These are phyloP conservation scores for Panulirus ornatus DNA, from an alignment of 1,140 invertebrate species.

Conservation along the genomic window DNA sequence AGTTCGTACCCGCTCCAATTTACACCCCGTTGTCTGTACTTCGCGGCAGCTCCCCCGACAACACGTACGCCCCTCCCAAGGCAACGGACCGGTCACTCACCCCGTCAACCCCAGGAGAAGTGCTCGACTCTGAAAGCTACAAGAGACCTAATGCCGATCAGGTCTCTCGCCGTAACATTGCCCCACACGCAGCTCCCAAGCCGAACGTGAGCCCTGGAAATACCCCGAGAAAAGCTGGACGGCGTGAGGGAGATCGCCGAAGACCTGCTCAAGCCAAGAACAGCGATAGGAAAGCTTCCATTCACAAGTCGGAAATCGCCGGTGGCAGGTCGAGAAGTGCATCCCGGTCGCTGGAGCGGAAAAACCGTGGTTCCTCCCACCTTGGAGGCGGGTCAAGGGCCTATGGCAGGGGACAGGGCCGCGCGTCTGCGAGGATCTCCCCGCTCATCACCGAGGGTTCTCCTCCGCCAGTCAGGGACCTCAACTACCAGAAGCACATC, in stretches of 20 bases:
- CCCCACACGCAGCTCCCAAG: slow-evolving; percentile 3
- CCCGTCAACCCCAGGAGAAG: neutral
- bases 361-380: neutral
- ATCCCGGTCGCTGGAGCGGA: neutral
- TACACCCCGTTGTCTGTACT: neutral
- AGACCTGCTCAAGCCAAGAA: neutral
- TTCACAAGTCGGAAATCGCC: slow-evolving; percentile 10
- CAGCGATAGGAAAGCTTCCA: neutral
- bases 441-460: neutral
- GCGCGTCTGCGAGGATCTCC: neutral
- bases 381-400: neutral
- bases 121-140: neutral
- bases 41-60: neutral
- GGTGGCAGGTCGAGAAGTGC: neutral
- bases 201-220: slow-evolving; percentile 22
- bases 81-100: neutral
- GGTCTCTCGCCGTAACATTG: neutral
- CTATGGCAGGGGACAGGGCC: slow-evolving; percentile 6
- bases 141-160: slow-evolving; percentile 18
- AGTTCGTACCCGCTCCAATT: neutral
- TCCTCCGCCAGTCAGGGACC: neutral
- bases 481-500: slow-evolving; percentile 1
- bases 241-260: neutral
- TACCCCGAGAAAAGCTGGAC: slow-evolving; percentile 7
- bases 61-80: neutral